Evolutionary conservation across 2,888 invertebrate genomes (phyloP).

Genomic region (Odontocerum albicorne): DNA sequence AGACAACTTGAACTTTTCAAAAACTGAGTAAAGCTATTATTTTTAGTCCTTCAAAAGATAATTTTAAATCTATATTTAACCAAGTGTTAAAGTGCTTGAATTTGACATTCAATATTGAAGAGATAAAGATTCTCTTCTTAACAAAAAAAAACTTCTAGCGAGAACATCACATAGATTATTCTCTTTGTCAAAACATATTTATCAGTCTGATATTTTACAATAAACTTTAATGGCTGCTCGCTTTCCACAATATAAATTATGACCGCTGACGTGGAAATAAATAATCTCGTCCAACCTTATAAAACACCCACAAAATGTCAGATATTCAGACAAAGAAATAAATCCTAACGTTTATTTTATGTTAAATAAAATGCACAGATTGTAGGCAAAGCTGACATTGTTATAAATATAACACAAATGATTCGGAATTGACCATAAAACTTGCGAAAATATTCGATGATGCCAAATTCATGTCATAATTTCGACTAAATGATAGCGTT

Average conservation of each 20-base stretch:
- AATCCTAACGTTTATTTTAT: constrained; percentile 1
- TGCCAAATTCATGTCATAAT: constrained; percentile 1
- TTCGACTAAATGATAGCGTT: too few species aligned
- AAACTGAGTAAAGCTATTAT: too few species aligned
- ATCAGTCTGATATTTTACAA: constrained; percentile 6
- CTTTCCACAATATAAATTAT: constrained; percentile 15
- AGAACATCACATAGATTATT: constrained; percentile 10
- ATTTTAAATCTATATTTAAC: too few species aligned
- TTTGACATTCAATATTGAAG: background rate
- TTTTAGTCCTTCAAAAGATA: too few species aligned
- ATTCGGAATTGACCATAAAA: background rate
- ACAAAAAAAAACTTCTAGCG: constrained; percentile 9
- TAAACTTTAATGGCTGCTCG: constrained; percentile 10
- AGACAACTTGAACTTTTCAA: too few species aligned
- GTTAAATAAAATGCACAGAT: background rate
- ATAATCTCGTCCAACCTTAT: constrained; percentile 17
- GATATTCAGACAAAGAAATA: constrained; percentile 9
- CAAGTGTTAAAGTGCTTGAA: too few species aligned
- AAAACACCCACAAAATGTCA: constrained; percentile 21
- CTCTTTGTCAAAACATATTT: constrained; percentile 20
- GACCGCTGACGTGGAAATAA: constrained; percentile 21
- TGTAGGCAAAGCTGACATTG: too few species aligned
- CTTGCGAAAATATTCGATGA: background rate
- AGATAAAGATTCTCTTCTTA: background rate
- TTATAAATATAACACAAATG: background rate